phyloP scores from a whole-genome alignment of 2,888 invertebrate species.

The Ptycholaimellus sp. region DNA sequence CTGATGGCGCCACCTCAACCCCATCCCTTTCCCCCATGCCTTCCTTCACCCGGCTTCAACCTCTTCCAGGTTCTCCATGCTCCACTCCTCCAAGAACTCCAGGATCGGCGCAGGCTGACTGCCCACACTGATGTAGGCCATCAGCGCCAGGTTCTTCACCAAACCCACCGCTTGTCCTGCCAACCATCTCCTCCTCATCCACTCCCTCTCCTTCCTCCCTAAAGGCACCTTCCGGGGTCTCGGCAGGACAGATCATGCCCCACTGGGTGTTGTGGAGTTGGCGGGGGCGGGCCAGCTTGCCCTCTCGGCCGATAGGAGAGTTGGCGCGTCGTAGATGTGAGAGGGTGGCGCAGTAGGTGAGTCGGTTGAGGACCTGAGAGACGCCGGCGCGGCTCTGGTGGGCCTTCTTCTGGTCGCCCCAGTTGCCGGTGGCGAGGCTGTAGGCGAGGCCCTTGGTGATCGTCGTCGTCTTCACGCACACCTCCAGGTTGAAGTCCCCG shows the following conservation, averaged over 20 bases:
- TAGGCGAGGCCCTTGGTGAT: slow-evolving; percentile 92
- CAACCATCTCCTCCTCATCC: too few species aligned
- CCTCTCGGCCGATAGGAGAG: slow-evolving; percentile 94
- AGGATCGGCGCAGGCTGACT: slow-evolving; percentile 96
- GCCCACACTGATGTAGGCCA: slow-evolving; percentile 99
- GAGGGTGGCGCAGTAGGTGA: slow-evolving; percentile 92
- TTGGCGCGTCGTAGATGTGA: slow-evolving; percentile 93
- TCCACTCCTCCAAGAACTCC: slow-evolving; percentile 99
- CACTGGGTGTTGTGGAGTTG: slow-evolving; percentile 96
- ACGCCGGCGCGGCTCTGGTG: slow-evolving; percentile 92
- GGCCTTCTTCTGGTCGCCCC: slow-evolving; percentile 99
- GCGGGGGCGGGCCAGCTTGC: slow-evolving; percentile 90
- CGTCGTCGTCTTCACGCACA: slow-evolving; percentile 54
- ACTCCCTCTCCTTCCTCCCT: too few species aligned
- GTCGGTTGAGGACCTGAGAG: slow-evolving; percentile 82
- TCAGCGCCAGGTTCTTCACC: slow-evolving; percentile 91
- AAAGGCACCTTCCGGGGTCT: slow-evolving; percentile 80
- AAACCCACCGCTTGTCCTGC: slow-evolving; percentile 43
- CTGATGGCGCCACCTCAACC: slow-evolving; percentile 97
- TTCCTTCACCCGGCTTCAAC: too few species aligned
- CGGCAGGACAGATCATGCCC: slow-evolving; percentile 95
- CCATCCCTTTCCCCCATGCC: too few species aligned
- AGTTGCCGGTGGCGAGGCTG: slow-evolving; percentile 94
- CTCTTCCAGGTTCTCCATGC: slow-evolving; percentile 93
- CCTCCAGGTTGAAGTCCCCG: slow-evolving; percentile 88